Percentiles rank a stretch among this genome's conserved stretches.
Evolutionary conservation across 1,140 invertebrate species (phyloP).

Genomic region (Drosophila repleta): DNA sequence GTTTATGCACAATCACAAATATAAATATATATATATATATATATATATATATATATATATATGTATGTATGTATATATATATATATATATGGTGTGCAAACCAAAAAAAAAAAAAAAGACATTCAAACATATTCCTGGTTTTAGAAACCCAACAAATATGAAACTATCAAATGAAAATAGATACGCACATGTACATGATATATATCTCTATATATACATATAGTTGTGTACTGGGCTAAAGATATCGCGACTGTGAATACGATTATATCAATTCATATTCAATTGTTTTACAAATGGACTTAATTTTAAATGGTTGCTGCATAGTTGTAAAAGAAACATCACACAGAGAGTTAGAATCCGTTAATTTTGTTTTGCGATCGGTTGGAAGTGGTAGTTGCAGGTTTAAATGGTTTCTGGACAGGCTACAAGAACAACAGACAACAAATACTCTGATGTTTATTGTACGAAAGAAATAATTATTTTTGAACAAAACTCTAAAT

Average conservation of each 20-base stretch:
- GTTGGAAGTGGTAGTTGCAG: slow-evolving; percentile 37
- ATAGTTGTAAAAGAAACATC: slow-evolving; percentile 35
- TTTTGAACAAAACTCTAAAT: slow-evolving; percentile 35
- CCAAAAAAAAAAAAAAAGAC: slow-evolving; percentile 50
- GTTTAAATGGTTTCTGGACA: slow-evolving; percentile 62
- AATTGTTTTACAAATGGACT: slow-evolving; percentile 17
- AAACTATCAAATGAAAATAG: slow-evolving; percentile 23
- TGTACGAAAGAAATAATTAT: slow-evolving; percentile 31
- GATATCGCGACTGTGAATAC: slow-evolving; percentile 21
- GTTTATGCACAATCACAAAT: slow-evolving; percentile 64
- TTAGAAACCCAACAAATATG: slow-evolving; percentile 43
- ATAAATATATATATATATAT: slow-evolving; percentile 46
- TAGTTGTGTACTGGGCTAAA: slow-evolving; percentile 19
- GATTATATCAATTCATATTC: slow-evolving; percentile 24
- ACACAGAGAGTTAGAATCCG: slow-evolving; percentile 28
- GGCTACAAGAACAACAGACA: slow-evolving; percentile 31
- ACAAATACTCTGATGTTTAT: slow-evolving; percentile 18
- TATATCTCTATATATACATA: not conserved
- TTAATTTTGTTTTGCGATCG: slow-evolving; percentile 35
- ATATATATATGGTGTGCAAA: slow-evolving; percentile 46
- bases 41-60: slow-evolving; percentile 45
- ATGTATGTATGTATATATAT: slow-evolving; percentile 13
- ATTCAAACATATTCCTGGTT: slow-evolving; percentile 67
- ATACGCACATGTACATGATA: slow-evolving; percentile 26
- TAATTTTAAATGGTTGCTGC: slow-evolving; percentile 37